Percentiles rank a stretch among this genome's conserved stretches.
phyloP scores from a whole-genome alignment of 2,797 vertebrate genomes.

The Heliangelus exortis region DNA sequence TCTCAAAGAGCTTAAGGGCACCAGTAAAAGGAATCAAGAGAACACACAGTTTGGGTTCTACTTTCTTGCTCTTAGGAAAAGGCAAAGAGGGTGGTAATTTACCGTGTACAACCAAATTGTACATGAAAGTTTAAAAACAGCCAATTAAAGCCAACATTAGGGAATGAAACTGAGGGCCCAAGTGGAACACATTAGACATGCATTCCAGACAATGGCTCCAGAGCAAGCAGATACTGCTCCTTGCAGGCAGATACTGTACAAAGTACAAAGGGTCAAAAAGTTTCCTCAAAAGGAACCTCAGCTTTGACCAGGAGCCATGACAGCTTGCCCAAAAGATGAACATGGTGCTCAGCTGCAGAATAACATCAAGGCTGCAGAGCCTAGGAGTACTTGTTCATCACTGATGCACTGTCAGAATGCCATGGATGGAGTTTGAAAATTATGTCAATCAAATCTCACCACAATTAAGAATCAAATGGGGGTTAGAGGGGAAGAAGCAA shows the following conservation, averaged over 20 bases:
- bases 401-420: background rate
- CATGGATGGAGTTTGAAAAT: background rate
- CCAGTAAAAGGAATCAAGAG: background rate
- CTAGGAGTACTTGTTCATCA: background rate
- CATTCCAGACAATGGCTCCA: constrained; percentile 76
- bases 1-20: constrained; percentile 26
- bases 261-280: constrained; percentile 75
- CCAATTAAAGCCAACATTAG: constrained; percentile 79
- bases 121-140: constrained; percentile 73
- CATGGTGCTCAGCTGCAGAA: background rate
- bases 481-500: background rate
- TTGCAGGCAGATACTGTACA: constrained; percentile 31
- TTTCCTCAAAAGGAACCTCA: constrained; percentile 6
- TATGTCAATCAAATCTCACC: background rate
- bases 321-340: constrained; percentile 29
- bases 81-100: constrained; percentile 64
- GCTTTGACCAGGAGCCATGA: constrained; percentile 21
- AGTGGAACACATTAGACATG: constrained; percentile 79
- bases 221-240: too few relatives aligned
- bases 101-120: constrained; percentile 66
- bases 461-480: background rate
- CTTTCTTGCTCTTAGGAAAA: constrained; percentile 44
- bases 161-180: constrained; percentile 63
- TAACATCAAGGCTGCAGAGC: background rate
- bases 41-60: background rate